Evolutionary conservation across 1,140 invertebrate species (phyloP).

Genomic region (Cydia splendana): DNA sequence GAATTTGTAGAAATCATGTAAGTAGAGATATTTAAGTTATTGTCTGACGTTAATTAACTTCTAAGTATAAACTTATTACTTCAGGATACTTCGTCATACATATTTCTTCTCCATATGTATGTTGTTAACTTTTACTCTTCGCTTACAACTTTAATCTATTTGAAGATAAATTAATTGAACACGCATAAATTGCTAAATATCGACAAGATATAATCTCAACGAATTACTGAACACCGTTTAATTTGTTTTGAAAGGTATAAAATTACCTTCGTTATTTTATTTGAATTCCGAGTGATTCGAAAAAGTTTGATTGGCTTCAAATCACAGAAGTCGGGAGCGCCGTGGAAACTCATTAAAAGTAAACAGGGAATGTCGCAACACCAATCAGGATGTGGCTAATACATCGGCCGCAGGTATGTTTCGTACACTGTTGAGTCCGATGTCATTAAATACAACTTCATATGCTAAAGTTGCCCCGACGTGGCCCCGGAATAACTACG

Average conservation of each 20-base stretch:
- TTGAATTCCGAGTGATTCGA: conserved; percentile 49
- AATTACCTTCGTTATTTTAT: conserved; percentile 41
- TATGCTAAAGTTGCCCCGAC: neutral
- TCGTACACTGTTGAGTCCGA: neutral
- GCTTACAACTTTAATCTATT: too few relatives aligned
- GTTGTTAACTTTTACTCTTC: too few relatives aligned
- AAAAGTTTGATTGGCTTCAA: conserved; percentile 76
- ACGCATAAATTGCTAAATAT: neutral
- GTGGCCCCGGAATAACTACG: neutral
- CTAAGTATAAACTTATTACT: too few relatives aligned
- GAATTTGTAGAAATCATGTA: too few relatives aligned
- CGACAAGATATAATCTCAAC: neutral
- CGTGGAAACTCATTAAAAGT: conserved; percentile 77
- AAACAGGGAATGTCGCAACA: conserved; percentile 69
- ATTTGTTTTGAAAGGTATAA: conserved; percentile 32
- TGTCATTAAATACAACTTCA: neutral
- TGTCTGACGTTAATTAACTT: too few relatives aligned
- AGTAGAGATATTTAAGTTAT: too few relatives aligned
- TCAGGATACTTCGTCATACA: too few relatives aligned
- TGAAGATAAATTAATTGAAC: neutral
- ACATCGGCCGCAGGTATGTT: conserved; percentile 15
- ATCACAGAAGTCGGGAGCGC: conserved; percentile 63
- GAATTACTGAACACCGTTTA: conserved; percentile 17
- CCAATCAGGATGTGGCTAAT: conserved; percentile 66
- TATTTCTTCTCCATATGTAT: too few relatives aligned